A percentile compares a stretch with the other conserved stretches of the same genome.
Evolutionary conservation across 2,797 vertebrate genomes (phyloP).

Genomic region (Hyperoplus lanceolatus): DNA sequence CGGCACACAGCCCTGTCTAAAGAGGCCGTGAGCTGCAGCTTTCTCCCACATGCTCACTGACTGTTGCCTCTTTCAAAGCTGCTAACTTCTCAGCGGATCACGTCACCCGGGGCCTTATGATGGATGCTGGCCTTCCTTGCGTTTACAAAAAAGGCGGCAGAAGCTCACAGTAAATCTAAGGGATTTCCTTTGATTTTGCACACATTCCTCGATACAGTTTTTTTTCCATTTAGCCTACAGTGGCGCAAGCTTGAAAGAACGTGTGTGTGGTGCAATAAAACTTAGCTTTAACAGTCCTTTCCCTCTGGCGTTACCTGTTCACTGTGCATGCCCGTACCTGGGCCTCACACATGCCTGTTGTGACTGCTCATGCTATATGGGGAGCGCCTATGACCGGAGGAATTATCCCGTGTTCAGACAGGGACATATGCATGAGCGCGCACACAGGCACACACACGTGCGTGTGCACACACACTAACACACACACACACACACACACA

Average conservation of each 20-base stretch:
- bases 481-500: neutral
- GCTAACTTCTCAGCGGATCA: conserved; percentile 67
- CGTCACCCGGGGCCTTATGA: conserved; percentile 48
- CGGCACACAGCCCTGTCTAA: conserved; percentile 66
- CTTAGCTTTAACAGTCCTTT: conserved; percentile 57
- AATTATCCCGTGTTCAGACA: conserved; percentile 67
- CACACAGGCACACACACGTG: conserved; percentile 14
- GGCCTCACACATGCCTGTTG: conserved; percentile 74
- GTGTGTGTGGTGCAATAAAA: conserved; percentile 76
- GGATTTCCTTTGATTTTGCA: conserved; percentile 51
- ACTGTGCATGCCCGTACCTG: conserved; percentile 70
- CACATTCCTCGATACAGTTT: conserved; percentile 63
- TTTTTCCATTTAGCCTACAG: conserved; percentile 68
- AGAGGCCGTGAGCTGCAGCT: conserved; percentile 58
- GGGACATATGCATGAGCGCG: conserved; percentile 46
- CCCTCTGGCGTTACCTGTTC: conserved; percentile 67
- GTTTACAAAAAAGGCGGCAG: conserved; percentile 16
- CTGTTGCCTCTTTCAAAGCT: conserved; percentile 61
- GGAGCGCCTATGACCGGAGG: conserved; percentile 70
- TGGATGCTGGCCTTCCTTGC: conserved; percentile 37
- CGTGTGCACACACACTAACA: conserved; percentile 13
- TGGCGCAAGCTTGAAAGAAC: conserved; percentile 18
- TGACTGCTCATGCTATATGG: conserved; percentile 76
- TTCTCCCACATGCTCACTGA: conserved; percentile 34
- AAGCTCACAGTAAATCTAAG: conserved; percentile 44